These are phyloP conservation scores for Thysanoteuthis rhombus DNA, from an alignment of 2,888 invertebrate species.

Conservation along the genomic window DNA sequence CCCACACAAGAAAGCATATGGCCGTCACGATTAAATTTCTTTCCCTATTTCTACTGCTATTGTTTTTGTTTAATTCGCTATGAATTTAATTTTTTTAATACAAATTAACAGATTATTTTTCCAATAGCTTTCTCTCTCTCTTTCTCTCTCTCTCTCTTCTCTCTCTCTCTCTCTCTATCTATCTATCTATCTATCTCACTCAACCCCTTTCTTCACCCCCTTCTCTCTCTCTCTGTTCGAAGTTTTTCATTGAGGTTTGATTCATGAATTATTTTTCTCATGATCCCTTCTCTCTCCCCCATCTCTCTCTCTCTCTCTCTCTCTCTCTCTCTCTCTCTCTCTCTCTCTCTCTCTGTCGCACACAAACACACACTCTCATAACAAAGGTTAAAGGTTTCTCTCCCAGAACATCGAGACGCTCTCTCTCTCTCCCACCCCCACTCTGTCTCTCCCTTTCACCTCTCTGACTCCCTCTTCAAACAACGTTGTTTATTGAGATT, in stretches of 20 bases:
- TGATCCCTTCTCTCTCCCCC: not conserved
- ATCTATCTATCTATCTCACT: not conserved
- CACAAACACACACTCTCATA: too few species aligned
- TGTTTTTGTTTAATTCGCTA: not conserved
- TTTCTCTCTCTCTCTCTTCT: not conserved
- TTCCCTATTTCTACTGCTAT: not conserved
- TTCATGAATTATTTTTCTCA: too few species aligned
- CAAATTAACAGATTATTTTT: not conserved
- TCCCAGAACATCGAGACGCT: too few species aligned
- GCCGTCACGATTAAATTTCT: not conserved
- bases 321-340: not conserved
- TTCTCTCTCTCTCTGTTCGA: too few species aligned
- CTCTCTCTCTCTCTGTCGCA: too few species aligned
- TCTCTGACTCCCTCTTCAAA: not conserved
- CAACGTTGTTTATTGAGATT: not conserved
- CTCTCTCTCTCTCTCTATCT: not conserved
- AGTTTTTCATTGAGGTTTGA: too few species aligned
- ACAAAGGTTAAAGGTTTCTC: too few species aligned
- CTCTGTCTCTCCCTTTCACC: not conserved
- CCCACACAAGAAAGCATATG: not conserved
- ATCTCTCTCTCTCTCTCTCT: not conserved
- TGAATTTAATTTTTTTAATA: not conserved
- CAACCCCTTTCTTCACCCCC: too few species aligned
- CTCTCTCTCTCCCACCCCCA: not conserved
- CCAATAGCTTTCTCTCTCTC: not conserved